Evolutionary conservation across 2,113 vertebrate genomes (phyloP).

Genomic region (Calcarius ornatus): DNA sequence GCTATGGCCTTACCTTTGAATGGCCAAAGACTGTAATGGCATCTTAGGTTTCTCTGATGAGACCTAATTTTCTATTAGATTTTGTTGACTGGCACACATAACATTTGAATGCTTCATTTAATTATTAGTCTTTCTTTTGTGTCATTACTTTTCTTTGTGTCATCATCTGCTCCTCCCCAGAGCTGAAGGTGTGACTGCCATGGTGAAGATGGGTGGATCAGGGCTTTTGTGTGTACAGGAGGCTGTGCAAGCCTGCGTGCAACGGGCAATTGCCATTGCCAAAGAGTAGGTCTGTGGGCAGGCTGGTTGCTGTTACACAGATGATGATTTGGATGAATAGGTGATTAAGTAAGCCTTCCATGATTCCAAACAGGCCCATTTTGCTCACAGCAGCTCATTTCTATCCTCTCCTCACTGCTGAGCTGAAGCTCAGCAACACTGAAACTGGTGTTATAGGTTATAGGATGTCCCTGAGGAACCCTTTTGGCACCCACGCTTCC

Average conservation of each 20-base stretch:
- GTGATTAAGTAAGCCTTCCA: background rate
- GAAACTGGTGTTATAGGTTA: background rate
- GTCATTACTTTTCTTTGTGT: background rate
- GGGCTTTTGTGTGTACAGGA: background rate
- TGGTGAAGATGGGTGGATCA: background rate
- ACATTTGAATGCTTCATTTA: background rate
- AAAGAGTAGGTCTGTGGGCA: background rate
- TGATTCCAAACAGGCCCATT: background rate
- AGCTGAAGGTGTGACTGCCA: background rate
- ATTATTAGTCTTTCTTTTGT: background rate
- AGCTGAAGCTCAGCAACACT: background rate
- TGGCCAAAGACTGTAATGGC: background rate
- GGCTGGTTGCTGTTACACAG: background rate
- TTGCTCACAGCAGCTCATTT: background rate
- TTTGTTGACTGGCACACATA: background rate
- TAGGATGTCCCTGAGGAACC: background rate
- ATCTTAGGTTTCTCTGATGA: background rate
- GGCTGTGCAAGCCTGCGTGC: background rate
- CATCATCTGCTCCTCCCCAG: background rate
- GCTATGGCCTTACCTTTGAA: background rate
- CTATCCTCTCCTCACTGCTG: background rate
- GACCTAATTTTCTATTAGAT: background rate
- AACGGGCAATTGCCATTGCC: background rate
- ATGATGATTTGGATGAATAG: background rate
- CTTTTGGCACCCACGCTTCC: accelerated